Percentiles rank a stretch among this genome's conserved stretches.
These are phyloP conservation scores for Oscheius sp. DNA, from an alignment of 2,888 invertebrate species.

Conservation along the genomic window DNA sequence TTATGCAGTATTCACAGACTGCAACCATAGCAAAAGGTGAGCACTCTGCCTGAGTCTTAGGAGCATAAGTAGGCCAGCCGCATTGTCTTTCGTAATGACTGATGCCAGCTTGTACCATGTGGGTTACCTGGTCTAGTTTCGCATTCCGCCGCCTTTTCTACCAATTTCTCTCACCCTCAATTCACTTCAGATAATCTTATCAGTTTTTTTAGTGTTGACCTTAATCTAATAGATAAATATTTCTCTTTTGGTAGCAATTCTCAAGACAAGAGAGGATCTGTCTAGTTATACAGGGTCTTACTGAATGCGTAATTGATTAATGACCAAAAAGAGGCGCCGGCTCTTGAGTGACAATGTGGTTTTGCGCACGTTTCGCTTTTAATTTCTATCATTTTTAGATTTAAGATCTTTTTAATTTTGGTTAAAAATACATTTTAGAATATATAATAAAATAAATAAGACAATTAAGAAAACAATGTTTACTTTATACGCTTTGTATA, in stretches of 20 bases:
- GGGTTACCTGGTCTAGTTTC: neutral
- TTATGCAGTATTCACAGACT: neutral
- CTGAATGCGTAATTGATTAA: slow-evolving; percentile 22
- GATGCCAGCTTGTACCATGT: slow-evolving; percentile 1
- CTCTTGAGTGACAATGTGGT: neutral
- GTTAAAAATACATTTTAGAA: neutral
- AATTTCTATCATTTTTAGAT: neutral
- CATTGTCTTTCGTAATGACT: slow-evolving; percentile 17
- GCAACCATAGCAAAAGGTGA: slow-evolving; percentile 1
- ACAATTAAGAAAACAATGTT: no score
- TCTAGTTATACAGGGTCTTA: neutral
- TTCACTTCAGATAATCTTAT: neutral
- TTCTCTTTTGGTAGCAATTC: no score
- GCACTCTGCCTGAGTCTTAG: neutral
- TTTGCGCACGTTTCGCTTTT: neutral
- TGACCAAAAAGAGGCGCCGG: slow-evolving; percentile 2
- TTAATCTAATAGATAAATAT: neutral
- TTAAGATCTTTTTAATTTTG: neutral
- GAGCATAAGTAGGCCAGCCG: slow-evolving; percentile 10
- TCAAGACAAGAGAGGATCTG: no score
- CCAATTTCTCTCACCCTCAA: slow-evolving; percentile 1
- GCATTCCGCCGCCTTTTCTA: neutral
- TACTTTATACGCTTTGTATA: no score
- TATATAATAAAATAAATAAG: no score
- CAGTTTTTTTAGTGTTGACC: neutral